Percentiles rank a stretch among this genome's conserved stretches.
phyloP scores from a whole-genome alignment of 2,888 invertebrate genomes.

The Thumatha senex region DNA sequence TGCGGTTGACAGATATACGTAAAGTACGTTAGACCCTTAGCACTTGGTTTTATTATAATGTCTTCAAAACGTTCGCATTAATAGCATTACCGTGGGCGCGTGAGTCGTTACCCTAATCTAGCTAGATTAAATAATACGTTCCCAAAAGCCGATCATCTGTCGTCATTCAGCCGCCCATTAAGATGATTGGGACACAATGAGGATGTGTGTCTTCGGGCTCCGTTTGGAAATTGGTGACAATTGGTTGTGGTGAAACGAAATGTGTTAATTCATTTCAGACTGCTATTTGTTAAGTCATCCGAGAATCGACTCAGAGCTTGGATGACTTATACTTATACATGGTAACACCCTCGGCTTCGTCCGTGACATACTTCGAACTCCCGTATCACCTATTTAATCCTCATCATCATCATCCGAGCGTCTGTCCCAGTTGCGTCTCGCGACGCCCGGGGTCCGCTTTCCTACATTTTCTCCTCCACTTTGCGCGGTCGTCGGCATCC shows the following conservation, averaged over 20 bases:
- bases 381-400: no score
- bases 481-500: no score
- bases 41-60: slow-evolving; percentile 1
- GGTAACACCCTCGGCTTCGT: no score
- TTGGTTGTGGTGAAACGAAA: neutral
- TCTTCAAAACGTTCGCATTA: neutral
- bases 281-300: no score
- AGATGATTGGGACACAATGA: slow-evolving; percentile 42
- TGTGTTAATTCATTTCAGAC: neutral
- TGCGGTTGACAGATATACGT: no score
- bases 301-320: no score
- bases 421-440: no score
- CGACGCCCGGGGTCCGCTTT: no score
- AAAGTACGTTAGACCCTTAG: neutral
- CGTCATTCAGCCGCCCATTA: slow-evolving; percentile 35
- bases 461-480: no score
- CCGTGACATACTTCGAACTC: no score
- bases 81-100: slow-evolving; percentile 19
- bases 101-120: slow-evolving; percentile 18
- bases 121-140: slow-evolving; percentile 34
- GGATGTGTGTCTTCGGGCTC: slow-evolving; percentile 38
- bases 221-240: slow-evolving; percentile 45
- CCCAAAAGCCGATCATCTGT: slow-evolving; percentile 30
- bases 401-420: no score
- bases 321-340: no score